A percentile compares a stretch with the other conserved stretches of the same genome.
phyloP scores from a whole-genome alignment of 1,140 invertebrate genomes.

The Diorhabda sublineata region DNA sequence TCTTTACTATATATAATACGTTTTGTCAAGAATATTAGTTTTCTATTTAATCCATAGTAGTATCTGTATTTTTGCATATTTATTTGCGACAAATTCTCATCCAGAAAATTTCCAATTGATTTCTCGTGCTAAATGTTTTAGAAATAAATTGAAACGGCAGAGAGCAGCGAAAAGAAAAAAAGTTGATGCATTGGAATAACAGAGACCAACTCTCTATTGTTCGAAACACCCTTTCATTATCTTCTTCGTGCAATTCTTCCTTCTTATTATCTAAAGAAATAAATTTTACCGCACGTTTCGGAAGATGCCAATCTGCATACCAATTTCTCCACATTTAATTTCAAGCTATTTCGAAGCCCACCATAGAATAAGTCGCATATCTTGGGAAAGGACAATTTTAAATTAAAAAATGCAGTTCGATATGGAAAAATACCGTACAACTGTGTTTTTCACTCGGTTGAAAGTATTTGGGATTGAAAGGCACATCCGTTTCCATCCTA shows the following conservation, averaged over 20 bases:
- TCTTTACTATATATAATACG: too few relatives aligned
- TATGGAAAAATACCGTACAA: not conserved
- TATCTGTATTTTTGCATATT: not conserved
- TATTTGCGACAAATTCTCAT: not conserved
- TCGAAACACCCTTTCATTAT: constrained; percentile 20
- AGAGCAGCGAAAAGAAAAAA: constrained; percentile 13
- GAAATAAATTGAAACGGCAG: constrained; percentile 12
- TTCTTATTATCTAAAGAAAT: constrained; percentile 21
- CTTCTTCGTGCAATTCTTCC: constrained; percentile 21
- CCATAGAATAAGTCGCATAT: constrained; percentile 5
- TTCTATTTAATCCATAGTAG: too few relatives aligned
- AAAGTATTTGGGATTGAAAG: not conserved
- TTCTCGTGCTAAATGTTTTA: constrained; percentile 12
- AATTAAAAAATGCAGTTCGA: not conserved
- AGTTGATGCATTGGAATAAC: constrained; percentile 15
- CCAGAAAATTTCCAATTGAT: not conserved
- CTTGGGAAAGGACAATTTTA: not conserved
- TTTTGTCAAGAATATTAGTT: too few relatives aligned
- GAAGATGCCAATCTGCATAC: constrained; percentile 16
- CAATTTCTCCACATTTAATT: constrained; percentile 16
- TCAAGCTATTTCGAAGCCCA: constrained; percentile 5
- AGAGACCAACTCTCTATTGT: constrained; percentile 16
- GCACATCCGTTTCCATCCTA: too few relatives aligned
- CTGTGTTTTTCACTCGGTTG: not conserved
- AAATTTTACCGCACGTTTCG: constrained; percentile 19